Evolutionary conservation across 2,113 vertebrate species (phyloP), one percentile per base, ranked within the genome.

Genomic region (Oreocharis arfaki): DNA sequence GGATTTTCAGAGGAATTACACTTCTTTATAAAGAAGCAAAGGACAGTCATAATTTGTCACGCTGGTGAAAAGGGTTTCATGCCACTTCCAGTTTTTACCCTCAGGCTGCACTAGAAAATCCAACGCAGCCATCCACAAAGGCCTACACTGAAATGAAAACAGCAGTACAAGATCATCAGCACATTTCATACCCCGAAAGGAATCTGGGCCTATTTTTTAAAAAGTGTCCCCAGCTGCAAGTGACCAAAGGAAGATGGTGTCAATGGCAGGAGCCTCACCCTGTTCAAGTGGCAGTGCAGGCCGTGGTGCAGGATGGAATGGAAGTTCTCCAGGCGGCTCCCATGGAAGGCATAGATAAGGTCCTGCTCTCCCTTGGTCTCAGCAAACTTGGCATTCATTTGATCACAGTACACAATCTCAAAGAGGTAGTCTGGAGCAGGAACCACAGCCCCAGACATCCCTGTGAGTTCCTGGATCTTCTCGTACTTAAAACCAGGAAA

Each of bases 301-400:
- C 99, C 99, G 2, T 99, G 99, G 97, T 99, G 99, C 93, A 99
- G 97, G 82, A 99, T 99, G 71, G 99, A 99, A 92, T 99, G 99
- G 96, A 99, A 99, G 97, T 99, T 99, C 96, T 99, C 99, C 12
- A 99, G 97, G 59, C 99, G 98, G 96, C 99, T 99, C 86, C 99
- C 99, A 0, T 99, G 99, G 97, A 99, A 99, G 81, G 99, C 99
- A 2, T 99, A 99, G 97, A 99, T 98, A 47, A 99, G 97, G 60
- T 99, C 99, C 89, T 98, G 97, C 46, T 98, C 98, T 28, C 98
- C 99, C 94, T 96, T 98, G 61, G 97, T 99, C 98, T 98, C 98
- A 24, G 99, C 98, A 89, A 99, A 99, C 92, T 98, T 98, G 93
- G 98, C 92, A 1, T 99, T 99, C 97, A 99, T 98, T 87, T 98